A percentile compares a stretch with the other conserved stretches of the same genome.
Evolutionary conservation across 2,113 vertebrate genomes (phyloP).

Genomic region (Coracopsis vasa): DNA sequence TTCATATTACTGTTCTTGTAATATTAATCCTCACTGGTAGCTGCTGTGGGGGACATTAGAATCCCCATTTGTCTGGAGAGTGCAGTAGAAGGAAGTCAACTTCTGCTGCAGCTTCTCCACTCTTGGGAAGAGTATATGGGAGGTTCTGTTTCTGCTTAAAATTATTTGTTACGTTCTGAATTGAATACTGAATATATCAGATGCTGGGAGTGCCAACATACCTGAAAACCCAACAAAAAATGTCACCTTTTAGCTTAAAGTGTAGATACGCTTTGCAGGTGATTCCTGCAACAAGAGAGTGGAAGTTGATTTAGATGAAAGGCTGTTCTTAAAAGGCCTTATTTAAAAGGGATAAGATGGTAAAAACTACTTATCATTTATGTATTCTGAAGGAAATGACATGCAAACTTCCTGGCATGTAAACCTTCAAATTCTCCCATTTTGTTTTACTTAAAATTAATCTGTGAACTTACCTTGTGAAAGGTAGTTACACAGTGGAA

Average conservation of each 20-base stretch:
- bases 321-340: background rate
- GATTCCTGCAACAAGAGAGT: background rate
- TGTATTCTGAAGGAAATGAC: background rate
- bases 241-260: background rate
- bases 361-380: background rate
- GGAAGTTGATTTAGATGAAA: background rate
- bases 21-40: background rate
- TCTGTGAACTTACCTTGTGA: background rate
- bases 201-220: background rate
- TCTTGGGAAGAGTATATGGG: background rate
- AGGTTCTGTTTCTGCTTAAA: background rate
- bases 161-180: background rate
- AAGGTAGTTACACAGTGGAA: background rate
- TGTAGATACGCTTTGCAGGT: background rate
- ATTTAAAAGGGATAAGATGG: background rate
- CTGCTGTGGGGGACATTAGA: background rate
- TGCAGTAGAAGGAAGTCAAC: background rate
- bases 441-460: background rate
- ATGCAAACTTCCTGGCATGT: background rate
- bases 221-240: background rate
- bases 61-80: background rate
- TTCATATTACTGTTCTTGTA: background rate
- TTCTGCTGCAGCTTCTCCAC: background rate
- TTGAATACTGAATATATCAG: background rate
- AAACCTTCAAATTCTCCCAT: background rate